Base-by-base conservation (phyloP, 1,140 invertebrate genomes). In the Diuraphis noxia region DNA sequence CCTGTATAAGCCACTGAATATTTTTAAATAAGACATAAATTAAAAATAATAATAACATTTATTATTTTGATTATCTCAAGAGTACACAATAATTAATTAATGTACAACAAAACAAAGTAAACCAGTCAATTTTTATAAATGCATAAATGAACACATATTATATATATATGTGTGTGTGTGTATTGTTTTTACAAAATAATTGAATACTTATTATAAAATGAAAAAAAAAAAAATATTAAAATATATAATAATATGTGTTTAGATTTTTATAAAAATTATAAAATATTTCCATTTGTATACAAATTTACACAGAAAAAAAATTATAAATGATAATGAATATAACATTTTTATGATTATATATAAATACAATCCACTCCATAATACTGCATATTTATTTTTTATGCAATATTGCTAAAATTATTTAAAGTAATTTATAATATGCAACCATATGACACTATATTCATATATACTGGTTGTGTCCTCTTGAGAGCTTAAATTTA, bases 171-270 rank as follows among this genome's bases (percentile, higher is more conserved):
- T 43, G 41, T 43, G 41, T 43, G 41, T 43, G 41, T 43, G 8
- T 46, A 43, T 85, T 85, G 30, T 46, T 85, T 23, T 40, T 81
- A 82, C 19, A 85, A 85, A 85, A 85, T 85, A 85, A 43, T 85
- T 43, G 41, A 85, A 43, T 84, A 85, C 30, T 84, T 30, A 10
- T 43, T 85, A 43, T 85, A 43, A 85, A 85, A 43, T 46, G 17
- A 41, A 43, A 40, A 30, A 25, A 43, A 40, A 30, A 25, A 43
- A 84, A 30, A 84, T 41, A 43, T 84, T 84, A 38, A 38, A 85
- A 43, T 46, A 85, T 46, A 30, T 17, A 43, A 19, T 34, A 40
- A 85, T 85, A 7, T n/a, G n/a, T n/a, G n/a, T 85, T 41, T 82
- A 38, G 23, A 38, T 25, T 25, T 72, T 72, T 72, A 72, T 72